Conservation (phyloP, 2,888 invertebrate species). For the Piscicola geometra region DNA sequence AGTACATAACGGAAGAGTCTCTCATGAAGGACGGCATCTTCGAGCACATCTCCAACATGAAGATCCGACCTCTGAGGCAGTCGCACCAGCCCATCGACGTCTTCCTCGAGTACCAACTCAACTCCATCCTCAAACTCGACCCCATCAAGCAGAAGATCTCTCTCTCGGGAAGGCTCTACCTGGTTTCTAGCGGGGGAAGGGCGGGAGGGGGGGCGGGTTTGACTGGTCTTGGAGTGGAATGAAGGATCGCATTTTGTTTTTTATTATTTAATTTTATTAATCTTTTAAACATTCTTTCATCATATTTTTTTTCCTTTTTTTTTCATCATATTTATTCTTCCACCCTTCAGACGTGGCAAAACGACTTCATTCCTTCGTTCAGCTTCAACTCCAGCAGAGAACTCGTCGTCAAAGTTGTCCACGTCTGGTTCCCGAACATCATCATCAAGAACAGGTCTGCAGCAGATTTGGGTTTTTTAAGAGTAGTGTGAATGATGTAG, state of each 20-base stretch:
- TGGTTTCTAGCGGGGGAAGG: too few species aligned
- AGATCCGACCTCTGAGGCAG: neutral
- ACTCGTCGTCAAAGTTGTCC: neutral
- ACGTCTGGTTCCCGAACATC: slow-evolving; percentile 9
- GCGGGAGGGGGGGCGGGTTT: too few species aligned
- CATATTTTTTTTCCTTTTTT: neutral
- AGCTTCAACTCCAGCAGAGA: neutral
- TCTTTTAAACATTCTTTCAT: neutral
- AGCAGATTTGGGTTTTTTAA: too few species aligned
- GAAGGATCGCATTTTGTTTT: too few species aligned
- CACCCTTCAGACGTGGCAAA: neutral
- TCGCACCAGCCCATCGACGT: neutral
- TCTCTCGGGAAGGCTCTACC: neutral
- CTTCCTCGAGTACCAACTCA: slow-evolving; percentile 9
- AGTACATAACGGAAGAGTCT: neutral
- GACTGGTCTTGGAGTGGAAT: too few species aligned
- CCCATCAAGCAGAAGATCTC: neutral
- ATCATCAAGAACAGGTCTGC: slow-evolving; percentile 16
- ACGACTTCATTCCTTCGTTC: neutral
- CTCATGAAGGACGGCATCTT: neutral
- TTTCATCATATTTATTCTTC: neutral
- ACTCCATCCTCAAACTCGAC: slow-evolving; percentile 4
- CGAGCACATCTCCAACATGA: neutral
- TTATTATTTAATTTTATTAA: too few species aligned
- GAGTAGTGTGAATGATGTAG: too few species aligned